Evolutionary conservation across 2,888 invertebrate species (phyloP).

Genomic region (Nomada hirtipes): DNA sequence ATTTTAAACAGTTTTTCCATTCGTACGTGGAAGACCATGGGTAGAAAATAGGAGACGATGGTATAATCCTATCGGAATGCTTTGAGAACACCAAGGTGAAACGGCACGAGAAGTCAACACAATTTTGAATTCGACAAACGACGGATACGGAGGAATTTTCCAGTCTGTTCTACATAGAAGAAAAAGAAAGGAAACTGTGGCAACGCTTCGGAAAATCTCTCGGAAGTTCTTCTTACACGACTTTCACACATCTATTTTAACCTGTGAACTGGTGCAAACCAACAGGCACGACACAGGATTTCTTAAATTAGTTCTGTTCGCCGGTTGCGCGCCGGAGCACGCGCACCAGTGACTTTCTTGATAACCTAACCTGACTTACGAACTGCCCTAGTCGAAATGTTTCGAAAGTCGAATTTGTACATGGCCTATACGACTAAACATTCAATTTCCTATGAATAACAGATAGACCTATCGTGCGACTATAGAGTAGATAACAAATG

Average conservation of each 20-base stretch:
- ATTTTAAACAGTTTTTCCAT: conserved; percentile 28
- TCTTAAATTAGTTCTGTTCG: conserved; percentile 82
- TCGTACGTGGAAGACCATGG: neutral
- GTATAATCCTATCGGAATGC: neutral
- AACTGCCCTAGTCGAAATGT: conserved; percentile 21
- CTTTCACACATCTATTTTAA: conserved; percentile 83
- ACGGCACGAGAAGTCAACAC: neutral
- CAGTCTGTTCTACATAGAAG: neutral
- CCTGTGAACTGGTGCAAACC: conserved; percentile 82
- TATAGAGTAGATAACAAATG: neutral
- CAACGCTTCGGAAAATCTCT: conserved; percentile 33
- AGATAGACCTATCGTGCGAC: neutral
- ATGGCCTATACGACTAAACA: neutral
- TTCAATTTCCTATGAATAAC: neutral
- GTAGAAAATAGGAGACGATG: neutral
- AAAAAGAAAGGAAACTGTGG: neutral
- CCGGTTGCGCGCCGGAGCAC: conserved; percentile 74
- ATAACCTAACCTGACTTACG: conserved; percentile 42
- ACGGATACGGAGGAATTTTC: neutral
- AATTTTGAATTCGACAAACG: neutral
- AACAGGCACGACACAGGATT: conserved; percentile 78
- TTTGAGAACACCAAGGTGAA: neutral
- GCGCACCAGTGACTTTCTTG: conserved; percentile 72
- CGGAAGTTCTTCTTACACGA: conserved; percentile 68
- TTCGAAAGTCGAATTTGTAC: conserved; percentile 11